Conservation (phyloP, 2,888 invertebrate species). For the Cephus nigrinus region DNA sequence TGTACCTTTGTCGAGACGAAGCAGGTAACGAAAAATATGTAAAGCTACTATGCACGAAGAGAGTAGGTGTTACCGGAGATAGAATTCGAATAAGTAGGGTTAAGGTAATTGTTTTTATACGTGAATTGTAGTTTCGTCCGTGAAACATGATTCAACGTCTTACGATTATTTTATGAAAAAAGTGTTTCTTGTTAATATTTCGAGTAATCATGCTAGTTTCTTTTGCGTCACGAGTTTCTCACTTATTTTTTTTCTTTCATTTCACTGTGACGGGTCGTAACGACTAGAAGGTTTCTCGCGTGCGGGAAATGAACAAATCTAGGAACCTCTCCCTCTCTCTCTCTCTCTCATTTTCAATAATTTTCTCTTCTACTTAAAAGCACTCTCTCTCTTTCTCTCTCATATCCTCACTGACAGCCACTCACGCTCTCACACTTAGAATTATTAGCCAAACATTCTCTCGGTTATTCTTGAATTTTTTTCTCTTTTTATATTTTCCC, state of each 20-base stretch:
- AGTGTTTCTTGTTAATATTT: constrained; percentile 3
- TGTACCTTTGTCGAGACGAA: constrained; percentile 2
- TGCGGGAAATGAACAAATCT: neutral
- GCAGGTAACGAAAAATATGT: neutral
- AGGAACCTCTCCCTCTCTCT: neutral
- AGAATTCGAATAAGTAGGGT: constrained; percentile 14
- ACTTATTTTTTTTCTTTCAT: constrained; percentile 2
- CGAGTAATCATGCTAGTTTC: constrained; percentile 10
- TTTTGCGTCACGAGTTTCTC: neutral
- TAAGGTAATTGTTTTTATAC: constrained; percentile 12
- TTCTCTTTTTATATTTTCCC: neutral
- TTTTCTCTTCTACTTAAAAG: neutral
- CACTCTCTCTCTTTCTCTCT: neutral
- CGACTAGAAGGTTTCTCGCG: neutral
- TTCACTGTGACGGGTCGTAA: neutral
- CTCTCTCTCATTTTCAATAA: neutral
- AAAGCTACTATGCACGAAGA: constrained; percentile 11
- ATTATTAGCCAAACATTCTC: neutral
- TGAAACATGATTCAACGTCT: constrained; percentile 16
- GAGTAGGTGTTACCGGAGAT: constrained; percentile 35
- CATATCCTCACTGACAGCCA: neutral
- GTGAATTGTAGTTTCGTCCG: neutral
- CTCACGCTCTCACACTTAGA: neutral
- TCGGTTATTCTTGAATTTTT: neutral
- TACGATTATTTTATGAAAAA: constrained; percentile 9